Conservation (phyloP, 2,888 invertebrate genomes). For the Chrysina gloriosa region DNA sequence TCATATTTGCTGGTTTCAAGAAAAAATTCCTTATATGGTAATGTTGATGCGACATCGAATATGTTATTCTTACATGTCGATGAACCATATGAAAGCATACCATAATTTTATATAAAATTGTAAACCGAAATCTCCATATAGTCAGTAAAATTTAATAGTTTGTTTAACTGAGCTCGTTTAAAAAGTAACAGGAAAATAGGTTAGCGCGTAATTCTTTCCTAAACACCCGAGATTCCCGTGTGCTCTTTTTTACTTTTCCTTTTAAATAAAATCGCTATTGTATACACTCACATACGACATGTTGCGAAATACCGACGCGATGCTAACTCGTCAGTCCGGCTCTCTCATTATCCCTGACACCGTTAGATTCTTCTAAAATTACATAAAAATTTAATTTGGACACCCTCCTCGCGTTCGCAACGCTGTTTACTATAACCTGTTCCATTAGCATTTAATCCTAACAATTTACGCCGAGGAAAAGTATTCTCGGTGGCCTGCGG, state of each 20-base stretch:
- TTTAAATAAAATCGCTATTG: not conserved
- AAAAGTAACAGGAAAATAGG: slow-evolving; percentile 8
- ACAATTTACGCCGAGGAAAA: slow-evolving; percentile 33
- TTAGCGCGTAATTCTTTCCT: not conserved
- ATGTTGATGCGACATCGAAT: too few species aligned
- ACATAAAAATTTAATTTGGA: slow-evolving; percentile 22
- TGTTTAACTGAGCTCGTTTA: too few species aligned
- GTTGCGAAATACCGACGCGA: slow-evolving; percentile 20
- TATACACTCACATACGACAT: not conserved
- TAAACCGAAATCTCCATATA: not conserved
- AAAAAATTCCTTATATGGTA: too few species aligned
- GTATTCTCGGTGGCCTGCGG: slow-evolving; percentile 30
- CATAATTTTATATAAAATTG: not conserved
- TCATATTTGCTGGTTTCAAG: too few species aligned
- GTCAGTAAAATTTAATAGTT: not conserved
- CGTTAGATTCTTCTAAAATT: slow-evolving; percentile 15
- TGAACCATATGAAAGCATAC: too few species aligned
- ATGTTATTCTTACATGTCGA: too few species aligned
- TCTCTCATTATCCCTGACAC: not conserved
- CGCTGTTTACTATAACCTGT: slow-evolving; percentile 33
- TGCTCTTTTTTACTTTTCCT: too few species aligned
- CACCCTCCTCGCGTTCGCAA: not conserved
- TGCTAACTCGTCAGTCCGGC: not conserved
- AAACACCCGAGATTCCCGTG: too few species aligned
- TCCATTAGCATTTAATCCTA: slow-evolving; percentile 31